Conservation (phyloP, 2,797 vertebrate species). For the Takifugu ocellatus region DNA sequence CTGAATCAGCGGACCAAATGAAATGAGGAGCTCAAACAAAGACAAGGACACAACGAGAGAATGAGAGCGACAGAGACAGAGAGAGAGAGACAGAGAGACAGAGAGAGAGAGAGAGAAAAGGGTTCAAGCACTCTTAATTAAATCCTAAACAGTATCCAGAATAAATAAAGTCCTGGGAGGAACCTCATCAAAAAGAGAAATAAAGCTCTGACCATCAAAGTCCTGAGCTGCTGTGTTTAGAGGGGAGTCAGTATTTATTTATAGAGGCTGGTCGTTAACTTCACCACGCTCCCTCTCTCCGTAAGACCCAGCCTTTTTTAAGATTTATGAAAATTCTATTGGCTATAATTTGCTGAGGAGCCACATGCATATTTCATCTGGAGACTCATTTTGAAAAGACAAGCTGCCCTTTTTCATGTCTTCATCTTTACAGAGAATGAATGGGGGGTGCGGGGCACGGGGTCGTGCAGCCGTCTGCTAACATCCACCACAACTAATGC, state of each 20-base stretch:
- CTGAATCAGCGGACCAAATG: conserved; percentile 24
- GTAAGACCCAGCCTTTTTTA: conserved; percentile 38
- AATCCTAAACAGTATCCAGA: conserved; percentile 38
- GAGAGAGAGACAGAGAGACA: conserved; percentile 5
- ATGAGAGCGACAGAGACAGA: conserved; percentile 14
- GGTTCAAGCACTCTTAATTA: conserved; percentile 41
- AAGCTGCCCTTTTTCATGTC: conserved; percentile 46
- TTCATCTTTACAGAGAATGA: conserved; percentile 55
- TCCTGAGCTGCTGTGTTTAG: conserved; percentile 55
- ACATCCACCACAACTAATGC: conserved; percentile 47
- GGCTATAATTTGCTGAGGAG: conserved; percentile 72
- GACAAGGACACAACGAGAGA: conserved; percentile 14
- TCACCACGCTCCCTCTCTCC: conserved; percentile 53
- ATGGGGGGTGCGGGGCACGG: conserved; percentile 36
- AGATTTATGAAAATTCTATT: conserved; percentile 76
- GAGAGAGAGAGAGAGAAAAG: conserved; percentile 10
- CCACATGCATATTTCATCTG: conserved; percentile 73
- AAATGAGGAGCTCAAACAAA: conserved; percentile 24
- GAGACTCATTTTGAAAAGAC: conserved; percentile 60
- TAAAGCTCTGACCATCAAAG: conserved; percentile 52
- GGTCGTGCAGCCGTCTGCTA: conserved; percentile 47
- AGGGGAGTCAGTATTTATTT: conserved; percentile 67
- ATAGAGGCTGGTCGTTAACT: conserved; percentile 68
- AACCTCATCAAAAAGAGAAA: conserved; percentile 26
- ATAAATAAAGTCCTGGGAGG: conserved; percentile 35